These are phyloP conservation scores for Melanotaenia maccullochi DNA, from an alignment of 2,797 vertebrate species.

Conservation along the genomic window DNA sequence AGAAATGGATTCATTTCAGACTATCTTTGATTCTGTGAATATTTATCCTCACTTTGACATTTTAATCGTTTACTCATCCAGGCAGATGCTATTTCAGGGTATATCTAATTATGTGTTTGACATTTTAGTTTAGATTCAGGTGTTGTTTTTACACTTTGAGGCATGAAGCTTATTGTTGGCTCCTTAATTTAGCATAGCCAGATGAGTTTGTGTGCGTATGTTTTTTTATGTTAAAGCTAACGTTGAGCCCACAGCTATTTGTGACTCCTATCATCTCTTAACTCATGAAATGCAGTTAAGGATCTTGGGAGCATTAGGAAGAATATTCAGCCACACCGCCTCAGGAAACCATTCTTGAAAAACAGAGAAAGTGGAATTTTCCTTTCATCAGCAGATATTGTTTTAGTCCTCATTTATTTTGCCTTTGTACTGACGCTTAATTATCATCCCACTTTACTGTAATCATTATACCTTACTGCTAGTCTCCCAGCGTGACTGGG, in stretches of 20 bases:
- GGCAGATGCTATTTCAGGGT: not conserved
- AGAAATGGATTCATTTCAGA: not conserved
- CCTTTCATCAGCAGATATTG: not conserved
- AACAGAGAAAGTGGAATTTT: not conserved
- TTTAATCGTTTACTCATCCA: not conserved
- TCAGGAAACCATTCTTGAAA: not conserved
- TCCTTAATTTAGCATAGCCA: not conserved
- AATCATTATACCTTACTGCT: not conserved
- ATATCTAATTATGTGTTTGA: not conserved
- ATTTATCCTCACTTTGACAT: not conserved
- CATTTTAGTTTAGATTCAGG: not conserved
- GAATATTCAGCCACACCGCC: not conserved
- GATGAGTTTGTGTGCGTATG: not conserved
- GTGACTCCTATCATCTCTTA: constrained; percentile 1
- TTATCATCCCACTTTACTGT: not conserved
- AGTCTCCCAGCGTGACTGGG: not conserved
- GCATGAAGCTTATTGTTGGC: not conserved
- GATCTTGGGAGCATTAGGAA: not conserved
- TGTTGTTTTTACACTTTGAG: not conserved
- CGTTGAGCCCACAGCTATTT: not conserved
- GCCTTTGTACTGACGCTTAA: not conserved
- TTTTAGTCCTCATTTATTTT: not conserved
- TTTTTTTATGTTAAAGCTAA: not conserved
- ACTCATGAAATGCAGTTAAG: not conserved
- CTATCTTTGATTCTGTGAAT: too few relatives aligned